These are phyloP conservation scores for Tauraco erythrolophus DNA, from an alignment of 2,113 vertebrate genomes.

Conservation along the genomic window DNA sequence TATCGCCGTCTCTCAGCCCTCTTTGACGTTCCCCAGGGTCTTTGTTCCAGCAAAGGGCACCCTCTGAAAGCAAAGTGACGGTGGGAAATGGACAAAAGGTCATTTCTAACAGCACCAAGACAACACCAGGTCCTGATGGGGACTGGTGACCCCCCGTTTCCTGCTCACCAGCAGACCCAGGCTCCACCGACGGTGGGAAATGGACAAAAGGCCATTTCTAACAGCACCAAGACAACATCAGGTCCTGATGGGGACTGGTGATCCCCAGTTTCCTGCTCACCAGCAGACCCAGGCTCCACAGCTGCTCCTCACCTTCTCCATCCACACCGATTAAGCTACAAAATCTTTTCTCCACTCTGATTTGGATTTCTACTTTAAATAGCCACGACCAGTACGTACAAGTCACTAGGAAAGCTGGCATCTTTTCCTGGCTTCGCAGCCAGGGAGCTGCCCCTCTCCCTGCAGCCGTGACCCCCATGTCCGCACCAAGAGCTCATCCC, in stretches of 20 bases:
- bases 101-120: neutral
- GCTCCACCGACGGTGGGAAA: neutral
- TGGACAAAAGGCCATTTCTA: neutral
- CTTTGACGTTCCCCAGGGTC: neutral
- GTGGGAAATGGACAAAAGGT: neutral
- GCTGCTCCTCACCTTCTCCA: neutral
- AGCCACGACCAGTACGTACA: neutral
- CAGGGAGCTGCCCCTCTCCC: neutral
- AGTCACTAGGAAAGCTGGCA: neutral
- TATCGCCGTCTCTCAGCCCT: neutral
- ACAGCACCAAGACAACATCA: neutral
- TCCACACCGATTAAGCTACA: neutral
- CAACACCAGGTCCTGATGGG: neutral
- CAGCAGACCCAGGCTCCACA: neutral
- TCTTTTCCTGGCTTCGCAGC: neutral
- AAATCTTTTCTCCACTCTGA: neutral
- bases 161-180: neutral
- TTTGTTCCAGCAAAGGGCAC: neutral
- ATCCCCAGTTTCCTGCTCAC: neutral
- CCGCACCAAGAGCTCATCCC: neutral
- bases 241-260: neutral
- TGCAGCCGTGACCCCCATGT: neutral
- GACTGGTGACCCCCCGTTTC: neutral
- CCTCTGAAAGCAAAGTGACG: neutral
- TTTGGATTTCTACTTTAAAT: neutral